Evolutionary conservation across 30 jellyfish, hydroid and myxozoan genomes (phyloP).

Genomic region (Mastigias papua): DNA sequence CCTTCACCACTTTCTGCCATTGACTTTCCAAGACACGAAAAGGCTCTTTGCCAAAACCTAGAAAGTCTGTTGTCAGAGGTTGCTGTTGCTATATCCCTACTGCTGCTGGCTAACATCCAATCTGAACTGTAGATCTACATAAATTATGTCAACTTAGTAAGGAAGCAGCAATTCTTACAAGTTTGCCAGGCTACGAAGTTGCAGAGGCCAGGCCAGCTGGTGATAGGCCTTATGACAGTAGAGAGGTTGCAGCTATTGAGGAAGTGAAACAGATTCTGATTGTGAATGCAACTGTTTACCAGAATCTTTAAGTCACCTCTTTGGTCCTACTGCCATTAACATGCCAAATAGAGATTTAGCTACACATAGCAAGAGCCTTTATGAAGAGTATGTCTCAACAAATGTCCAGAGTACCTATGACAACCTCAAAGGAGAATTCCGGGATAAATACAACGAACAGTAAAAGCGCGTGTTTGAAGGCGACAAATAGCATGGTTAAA

Average conservation of each 20-base stretch:
- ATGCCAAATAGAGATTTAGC: constrained; percentile 33
- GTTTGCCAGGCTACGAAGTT: constrained; percentile 16
- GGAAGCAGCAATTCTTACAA: constrained; percentile 44
- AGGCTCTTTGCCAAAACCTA: constrained; percentile 28
- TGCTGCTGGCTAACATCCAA: constrained; percentile 35
- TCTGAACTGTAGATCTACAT: constrained; percentile 11
- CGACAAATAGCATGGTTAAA: too few species aligned
- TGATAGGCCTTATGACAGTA: background rate
- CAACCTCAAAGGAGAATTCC: constrained; percentile 26
- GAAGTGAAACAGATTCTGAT: constrained; percentile 55
- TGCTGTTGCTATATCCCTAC: constrained; percentile 27
- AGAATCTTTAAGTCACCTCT: constrained; percentile 32
- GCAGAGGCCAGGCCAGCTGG: constrained; percentile 10
- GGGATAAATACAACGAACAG: too few species aligned
- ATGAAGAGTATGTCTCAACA: constrained; percentile 16
- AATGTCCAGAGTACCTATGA: constrained; percentile 40
- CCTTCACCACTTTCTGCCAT: constrained; percentile 11
- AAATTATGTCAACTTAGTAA: constrained; percentile 2
- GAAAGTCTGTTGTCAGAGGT: constrained; percentile 11
- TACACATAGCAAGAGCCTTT: constrained; percentile 31
- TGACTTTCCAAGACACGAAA: background rate
- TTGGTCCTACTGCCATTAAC: constrained; percentile 56
- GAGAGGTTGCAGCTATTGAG: constrained; percentile 12
- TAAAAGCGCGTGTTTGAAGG: too few species aligned
- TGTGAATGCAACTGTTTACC: constrained; percentile 39